Conservation (phyloP, 2,888 invertebrate species). For the Pristionchus fissidentatus region DNA sequence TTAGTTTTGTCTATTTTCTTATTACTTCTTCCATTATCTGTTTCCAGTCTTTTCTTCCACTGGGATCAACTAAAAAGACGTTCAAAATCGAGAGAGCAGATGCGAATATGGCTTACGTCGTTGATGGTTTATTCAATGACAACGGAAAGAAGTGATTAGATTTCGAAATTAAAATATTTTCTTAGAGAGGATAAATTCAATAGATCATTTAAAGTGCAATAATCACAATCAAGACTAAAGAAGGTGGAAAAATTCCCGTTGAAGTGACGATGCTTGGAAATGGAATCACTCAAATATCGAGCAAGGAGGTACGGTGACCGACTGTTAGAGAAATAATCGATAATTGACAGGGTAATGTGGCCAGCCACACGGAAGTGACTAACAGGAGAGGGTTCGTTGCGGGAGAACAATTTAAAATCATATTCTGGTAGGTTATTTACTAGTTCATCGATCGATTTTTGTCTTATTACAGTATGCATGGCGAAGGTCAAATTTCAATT, state of each 20-base stretch:
- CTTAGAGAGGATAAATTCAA: neutral
- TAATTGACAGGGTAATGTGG: neutral
- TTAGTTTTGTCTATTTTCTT: neutral
- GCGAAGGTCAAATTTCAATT: neutral
- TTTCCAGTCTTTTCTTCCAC: neutral
- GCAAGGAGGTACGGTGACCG: neutral
- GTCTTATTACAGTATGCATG: neutral
- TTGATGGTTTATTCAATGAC: neutral
- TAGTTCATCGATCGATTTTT: neutral
- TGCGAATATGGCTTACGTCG: neutral
- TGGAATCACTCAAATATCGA: constrained; percentile 4
- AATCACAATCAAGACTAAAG: neutral
- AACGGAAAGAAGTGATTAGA: neutral
- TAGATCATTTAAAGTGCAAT: neutral
- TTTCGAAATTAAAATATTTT: neutral
- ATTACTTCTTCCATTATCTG: neutral
- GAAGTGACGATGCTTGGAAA: neutral
- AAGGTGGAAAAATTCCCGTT: neutral
- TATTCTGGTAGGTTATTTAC: neutral
- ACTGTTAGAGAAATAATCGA: neutral
- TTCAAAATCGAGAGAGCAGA: neutral
- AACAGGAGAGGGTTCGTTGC: neutral
- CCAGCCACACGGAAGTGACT: neutral
- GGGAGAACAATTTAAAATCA: neutral
- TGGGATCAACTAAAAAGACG: neutral